phyloP scores from a whole-genome alignment of 2,888 invertebrate genomes.

The Drosophila subsilvestris region DNA sequence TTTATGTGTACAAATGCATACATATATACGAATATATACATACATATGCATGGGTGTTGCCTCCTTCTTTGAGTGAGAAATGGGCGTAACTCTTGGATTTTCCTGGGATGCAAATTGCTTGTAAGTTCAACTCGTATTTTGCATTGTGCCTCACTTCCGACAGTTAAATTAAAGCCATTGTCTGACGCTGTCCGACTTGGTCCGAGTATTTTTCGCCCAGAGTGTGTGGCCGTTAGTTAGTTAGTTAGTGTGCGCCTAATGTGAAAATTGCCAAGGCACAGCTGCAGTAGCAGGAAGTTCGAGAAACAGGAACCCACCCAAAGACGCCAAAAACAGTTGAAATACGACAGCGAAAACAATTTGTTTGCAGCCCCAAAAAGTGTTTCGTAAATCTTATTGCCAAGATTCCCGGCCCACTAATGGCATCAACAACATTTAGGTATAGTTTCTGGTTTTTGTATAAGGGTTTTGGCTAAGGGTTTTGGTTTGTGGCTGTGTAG shows the following conservation, averaged over 20 bases:
- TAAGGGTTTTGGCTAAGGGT: background rate
- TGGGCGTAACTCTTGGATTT: constrained; percentile 54
- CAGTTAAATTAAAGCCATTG: constrained; percentile 57
- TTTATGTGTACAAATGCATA: constrained; percentile 42
- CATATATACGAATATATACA: constrained; percentile 13
- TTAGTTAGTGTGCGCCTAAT: constrained; percentile 62
- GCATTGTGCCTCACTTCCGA: constrained; percentile 75
- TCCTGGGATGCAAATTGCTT: constrained; percentile 70
- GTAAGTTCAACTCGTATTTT: constrained; percentile 78
- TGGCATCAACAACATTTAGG: constrained; percentile 42
- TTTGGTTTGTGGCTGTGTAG: background rate
- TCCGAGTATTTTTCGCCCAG: constrained; percentile 10
- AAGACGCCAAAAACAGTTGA: constrained; percentile 49
- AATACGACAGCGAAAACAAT: constrained; percentile 71
- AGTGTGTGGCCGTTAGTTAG: constrained; percentile 49
- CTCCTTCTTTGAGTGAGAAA: constrained; percentile 49
- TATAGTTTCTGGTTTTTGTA: constrained; percentile 7
- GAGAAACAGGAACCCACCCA: constrained; percentile 21
- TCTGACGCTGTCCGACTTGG: constrained; percentile 36
- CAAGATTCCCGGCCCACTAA: constrained; percentile 37
- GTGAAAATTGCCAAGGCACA: constrained; percentile 70
- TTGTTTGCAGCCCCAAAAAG: constrained; percentile 65
- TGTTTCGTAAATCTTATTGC: constrained; percentile 57
- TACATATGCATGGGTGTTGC: constrained; percentile 3
- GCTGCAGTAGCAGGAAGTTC: constrained; percentile 35